Evolutionary conservation across 1,140 invertebrate genomes (phyloP).

Genomic region (Pogonus chalceus): DNA sequence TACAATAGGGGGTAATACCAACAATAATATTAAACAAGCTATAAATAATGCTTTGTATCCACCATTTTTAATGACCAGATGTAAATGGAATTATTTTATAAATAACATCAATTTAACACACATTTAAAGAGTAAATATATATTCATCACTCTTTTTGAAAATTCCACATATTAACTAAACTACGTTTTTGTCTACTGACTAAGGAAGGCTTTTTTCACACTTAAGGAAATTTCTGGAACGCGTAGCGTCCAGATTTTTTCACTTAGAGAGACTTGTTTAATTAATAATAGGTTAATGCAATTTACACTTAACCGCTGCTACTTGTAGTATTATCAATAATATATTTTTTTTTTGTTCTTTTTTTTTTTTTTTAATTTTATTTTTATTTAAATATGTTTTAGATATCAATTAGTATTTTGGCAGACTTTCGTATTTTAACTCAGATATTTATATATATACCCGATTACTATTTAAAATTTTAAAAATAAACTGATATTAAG

Average conservation of each 20-base stretch:
- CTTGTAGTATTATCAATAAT: too few species aligned
- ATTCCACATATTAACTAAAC: neutral
- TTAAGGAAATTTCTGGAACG: neutral
- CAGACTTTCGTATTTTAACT: conserved; percentile 6
- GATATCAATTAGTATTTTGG: conserved; percentile 10
- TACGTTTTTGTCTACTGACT: conserved; percentile 4
- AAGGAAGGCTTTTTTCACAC: conserved; percentile 4
- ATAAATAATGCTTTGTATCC: conserved; percentile 4
- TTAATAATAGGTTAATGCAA: conserved; percentile 14
- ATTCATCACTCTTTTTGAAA: conserved; percentile 6
- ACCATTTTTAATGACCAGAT: conserved; percentile 6
- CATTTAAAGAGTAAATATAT: conserved; percentile 7
- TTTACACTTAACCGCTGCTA: conserved; percentile 12
- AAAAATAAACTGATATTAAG: neutral
- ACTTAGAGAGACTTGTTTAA: conserved; percentile 13
- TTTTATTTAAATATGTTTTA: conserved; percentile 12
- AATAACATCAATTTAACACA: neutral
- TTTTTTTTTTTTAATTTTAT: conserved; percentile 6
- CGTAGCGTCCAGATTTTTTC: neutral
- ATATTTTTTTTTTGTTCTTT: conserved; percentile 5
- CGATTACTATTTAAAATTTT: neutral
- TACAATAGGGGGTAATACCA: conserved; percentile 7
- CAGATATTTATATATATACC: conserved; percentile 11
- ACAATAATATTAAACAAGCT: conserved; percentile 6
- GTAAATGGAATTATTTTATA: conserved; percentile 7